Evolutionary conservation across 2,888 invertebrate species (phyloP).

Genomic region (Dyspetes luteomarginatus): DNA sequence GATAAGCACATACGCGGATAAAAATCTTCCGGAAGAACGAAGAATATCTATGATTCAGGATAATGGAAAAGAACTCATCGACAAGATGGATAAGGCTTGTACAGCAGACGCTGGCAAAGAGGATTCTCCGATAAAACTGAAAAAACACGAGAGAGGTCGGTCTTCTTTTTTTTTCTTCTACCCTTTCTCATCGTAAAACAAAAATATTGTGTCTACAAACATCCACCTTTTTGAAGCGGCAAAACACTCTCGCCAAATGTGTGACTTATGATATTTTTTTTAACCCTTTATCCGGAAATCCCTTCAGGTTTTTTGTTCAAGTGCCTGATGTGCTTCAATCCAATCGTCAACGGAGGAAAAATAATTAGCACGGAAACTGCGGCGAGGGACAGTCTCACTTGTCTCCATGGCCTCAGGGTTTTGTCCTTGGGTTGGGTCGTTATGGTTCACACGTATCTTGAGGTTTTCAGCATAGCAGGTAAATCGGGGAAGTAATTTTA

Average conservation of each 20-base stretch:
- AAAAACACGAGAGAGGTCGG: conserved; percentile 69
- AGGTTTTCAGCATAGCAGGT: conserved; percentile 90
- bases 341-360: conserved; percentile 89
- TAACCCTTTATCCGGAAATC: neutral
- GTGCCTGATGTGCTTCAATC: conserved; percentile 90
- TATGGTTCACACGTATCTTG: conserved; percentile 93
- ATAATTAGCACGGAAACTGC: conserved; percentile 90
- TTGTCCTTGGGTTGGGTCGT: conserved; percentile 93
- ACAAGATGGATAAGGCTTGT: conserved; percentile 73
- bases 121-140: conserved; percentile 46
- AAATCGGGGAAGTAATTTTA: conserved; percentile 50
- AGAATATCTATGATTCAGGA: conserved; percentile 79
- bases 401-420: conserved; percentile 91
- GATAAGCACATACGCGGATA: conserved; percentile 84
- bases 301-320: conserved; percentile 85
- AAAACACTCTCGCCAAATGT: neutral
- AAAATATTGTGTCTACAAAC: conserved; percentile 2
- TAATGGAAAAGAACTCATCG: conserved; percentile 83
- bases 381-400: conserved; percentile 89
- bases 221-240: neutral
- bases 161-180: too few species aligned
- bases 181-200: neutral
- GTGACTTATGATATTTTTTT: neutral
- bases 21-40: conserved; percentile 75
- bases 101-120: conserved; percentile 46